Base-by-base conservation (phyloP, 2,797 vertebrate species). In the Alfaro cultratus region DNA sequence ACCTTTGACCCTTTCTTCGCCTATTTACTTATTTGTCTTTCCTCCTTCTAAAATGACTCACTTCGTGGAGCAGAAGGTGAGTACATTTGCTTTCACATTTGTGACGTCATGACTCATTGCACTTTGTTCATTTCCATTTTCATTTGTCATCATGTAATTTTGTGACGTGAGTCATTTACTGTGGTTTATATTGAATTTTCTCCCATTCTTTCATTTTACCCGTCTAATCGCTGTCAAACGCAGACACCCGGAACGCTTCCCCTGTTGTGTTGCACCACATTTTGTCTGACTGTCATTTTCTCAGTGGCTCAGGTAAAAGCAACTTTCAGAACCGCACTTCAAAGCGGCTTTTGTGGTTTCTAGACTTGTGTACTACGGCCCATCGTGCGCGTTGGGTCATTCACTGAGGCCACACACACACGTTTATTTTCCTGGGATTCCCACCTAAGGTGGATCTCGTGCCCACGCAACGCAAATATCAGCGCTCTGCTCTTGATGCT, bases 1-100 rank as follows among this genome's bases (percentile, higher is more conserved):
- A 10, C 21, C 36, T 18, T 12, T 71, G 11, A 16, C 26, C 6
- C 1, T n/a, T 71, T 15, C 11, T 71, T 16, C 1, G 29, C 2
- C 6, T 15, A 16, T 60, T 29, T 18, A 78, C 85, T 62, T 71
- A 74, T 79, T 83, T 49, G 47, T 74, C 29, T 39, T 76, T 11
- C 47, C 67, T 64, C 29, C 45, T 43, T 15, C 78, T 68, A 82
- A 83, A 86, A 80, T 80, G 15, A 80, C 88, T 83, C 76, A 39
- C 34, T 18, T 49, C 79, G 88, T 88, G 83, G 91, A 90, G 85
- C 88, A 96, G 95, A 96, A 95, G 94, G 95, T 96, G 78, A 93
- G 95, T 86, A 43, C 15, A 83, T 77, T 67, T 36, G 46, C 10
- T 16, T 84, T 5, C 31, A 79, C 31, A 79, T 53, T 78, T 31